Conservation (phyloP, 2,797 vertebrate species). For the Cirrhinus mrigala region DNA sequence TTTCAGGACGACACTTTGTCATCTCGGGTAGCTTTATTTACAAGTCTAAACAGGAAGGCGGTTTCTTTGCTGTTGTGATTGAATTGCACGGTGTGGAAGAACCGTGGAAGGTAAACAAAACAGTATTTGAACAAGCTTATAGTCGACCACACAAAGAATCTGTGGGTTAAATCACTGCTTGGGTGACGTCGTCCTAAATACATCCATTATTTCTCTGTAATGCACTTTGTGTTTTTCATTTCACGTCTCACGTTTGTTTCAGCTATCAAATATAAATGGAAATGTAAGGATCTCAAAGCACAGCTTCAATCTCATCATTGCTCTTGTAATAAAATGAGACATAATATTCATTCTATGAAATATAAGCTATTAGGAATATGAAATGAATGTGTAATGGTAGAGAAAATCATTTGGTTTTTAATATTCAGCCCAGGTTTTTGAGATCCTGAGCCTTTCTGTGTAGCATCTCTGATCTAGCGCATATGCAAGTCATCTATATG, state of each 20-base stretch:
- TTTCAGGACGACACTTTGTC: constrained; percentile 44
- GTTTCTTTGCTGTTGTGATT: constrained; percentile 35
- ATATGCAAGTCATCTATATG: background rate
- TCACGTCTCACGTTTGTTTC: background rate
- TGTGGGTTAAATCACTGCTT: background rate
- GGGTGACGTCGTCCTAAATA: background rate
- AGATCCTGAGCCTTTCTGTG: background rate
- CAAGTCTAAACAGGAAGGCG: constrained; percentile 27
- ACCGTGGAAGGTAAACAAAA: constrained; percentile 28
- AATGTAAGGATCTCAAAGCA: background rate
- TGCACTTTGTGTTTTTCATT: background rate
- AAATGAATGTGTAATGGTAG: background rate
- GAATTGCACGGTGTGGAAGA: background rate
- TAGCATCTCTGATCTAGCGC: background rate
- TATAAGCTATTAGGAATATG: background rate
- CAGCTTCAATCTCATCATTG: background rate
- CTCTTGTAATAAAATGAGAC: background rate
- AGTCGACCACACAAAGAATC: background rate
- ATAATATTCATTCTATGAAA: background rate
- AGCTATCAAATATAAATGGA: background rate
- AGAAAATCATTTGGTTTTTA: background rate
- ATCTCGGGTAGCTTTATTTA: constrained; percentile 47
- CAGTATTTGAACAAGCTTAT: background rate
- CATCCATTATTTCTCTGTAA: constrained; percentile 1
- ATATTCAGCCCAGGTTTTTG: background rate